Evolutionary conservation across 2,113 vertebrate genomes (phyloP), one percentile per base, ranked within the genome.

Genomic region (Zosterops lateralis): DNA sequence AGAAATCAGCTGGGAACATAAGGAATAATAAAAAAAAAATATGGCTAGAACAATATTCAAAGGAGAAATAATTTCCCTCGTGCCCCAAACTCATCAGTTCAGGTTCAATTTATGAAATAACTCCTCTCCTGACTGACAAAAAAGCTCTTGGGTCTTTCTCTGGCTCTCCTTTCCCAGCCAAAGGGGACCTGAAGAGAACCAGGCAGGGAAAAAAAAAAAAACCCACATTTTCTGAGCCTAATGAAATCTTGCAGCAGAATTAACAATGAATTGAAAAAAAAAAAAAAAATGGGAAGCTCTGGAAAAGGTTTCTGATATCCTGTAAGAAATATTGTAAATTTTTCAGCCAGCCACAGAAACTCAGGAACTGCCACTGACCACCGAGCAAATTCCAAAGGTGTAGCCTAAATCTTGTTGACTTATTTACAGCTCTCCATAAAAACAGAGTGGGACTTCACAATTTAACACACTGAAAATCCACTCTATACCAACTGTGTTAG

Each of bases 1-100:
- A 66, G 56, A 79, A 28, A 70, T 88, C 58, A 61, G 21, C 36
- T 38, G 44, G 66, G 3, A 12, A 48, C 47, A 47, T 26, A 48
- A 17, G 22, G 31, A 53, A 17, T 19, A 32, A 19, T 9, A 56
- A 36, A 25, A 44, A 17, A 44, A 56, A n/a, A 25, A 3, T 78
- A 58, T 4, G 5, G 19, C 42, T 70, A 67, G 7, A 75, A 64
- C n/a, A 68, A 45, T 78, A 90, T 89, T 82, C 83, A 94, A 67
- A 92, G 57, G 68, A 84, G 53, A 75, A 87, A 89, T 91, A 10
- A 89, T 95, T 95, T 93, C 94, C 83, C 86, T 29, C 4, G 13
- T 92, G 89, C 54, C 48, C 36, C 48, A 89, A 45, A 53, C 50
- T 94, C 70, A 91, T 92, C 66, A 71, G 40, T 73, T 87, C 6